A percentile compares a stretch with the other conserved stretches of the same genome.
These are phyloP conservation scores for Hydrolagus colliei DNA, from an alignment of 2,797 vertebrate species.

Conservation along the genomic window DNA sequence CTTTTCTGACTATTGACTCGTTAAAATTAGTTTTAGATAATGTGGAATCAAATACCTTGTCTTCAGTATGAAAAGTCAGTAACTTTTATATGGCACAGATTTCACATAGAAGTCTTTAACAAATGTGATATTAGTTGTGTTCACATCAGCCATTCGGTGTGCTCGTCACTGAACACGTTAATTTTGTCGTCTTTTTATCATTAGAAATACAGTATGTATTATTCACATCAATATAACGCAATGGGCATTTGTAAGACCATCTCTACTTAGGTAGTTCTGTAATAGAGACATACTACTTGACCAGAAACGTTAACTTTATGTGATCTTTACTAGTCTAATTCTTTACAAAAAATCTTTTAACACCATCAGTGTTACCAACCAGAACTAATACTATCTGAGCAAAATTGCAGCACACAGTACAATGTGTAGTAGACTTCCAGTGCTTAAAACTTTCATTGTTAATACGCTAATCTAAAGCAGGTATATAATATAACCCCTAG, in stretches of 20 bases:
- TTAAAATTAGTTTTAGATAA: neutral
- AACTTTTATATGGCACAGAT: neutral
- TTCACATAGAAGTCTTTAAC: neutral
- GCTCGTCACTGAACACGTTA: neutral
- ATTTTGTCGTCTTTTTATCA: neutral
- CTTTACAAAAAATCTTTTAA: neutral
- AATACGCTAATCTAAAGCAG: neutral
- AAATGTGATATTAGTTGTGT: neutral
- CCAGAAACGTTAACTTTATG: neutral
- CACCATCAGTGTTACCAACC: neutral
- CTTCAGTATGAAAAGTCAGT: neutral
- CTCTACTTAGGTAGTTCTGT: neutral
- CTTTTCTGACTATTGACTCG: neutral
- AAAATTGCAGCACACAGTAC: neutral
- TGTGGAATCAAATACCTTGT: neutral
- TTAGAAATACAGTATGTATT: neutral
- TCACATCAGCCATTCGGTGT: neutral
- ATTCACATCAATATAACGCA: slow-evolving; percentile 2
- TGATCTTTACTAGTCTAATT: neutral
- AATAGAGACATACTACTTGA: neutral
- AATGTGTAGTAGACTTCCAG: slow-evolving; percentile 9
- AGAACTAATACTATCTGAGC: neutral
- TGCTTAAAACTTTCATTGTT: slow-evolving; percentile 5
- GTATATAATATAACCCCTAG: neutral
- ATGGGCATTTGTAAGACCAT: neutral